These are phyloP conservation scores for Brotula barbata DNA, from an alignment of 2,797 vertebrate species.

Conservation along the genomic window DNA sequence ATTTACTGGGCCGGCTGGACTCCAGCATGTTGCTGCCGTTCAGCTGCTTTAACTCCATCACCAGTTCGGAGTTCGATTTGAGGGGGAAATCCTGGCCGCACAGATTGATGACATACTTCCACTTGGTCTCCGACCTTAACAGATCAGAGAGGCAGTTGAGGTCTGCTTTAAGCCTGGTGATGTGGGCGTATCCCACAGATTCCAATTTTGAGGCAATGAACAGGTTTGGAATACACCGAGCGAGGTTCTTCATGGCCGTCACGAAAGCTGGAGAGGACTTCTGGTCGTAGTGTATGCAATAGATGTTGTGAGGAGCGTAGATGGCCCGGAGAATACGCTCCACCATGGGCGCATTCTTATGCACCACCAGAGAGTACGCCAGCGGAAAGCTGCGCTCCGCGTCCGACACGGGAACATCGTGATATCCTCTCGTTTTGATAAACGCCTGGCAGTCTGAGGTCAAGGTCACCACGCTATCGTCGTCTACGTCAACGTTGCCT, in stretches of 20 bases:
- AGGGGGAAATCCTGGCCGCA: conserved; percentile 96
- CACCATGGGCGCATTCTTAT: conserved; percentile 91
- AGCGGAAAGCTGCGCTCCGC: conserved; percentile 85
- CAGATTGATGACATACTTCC: conserved; percentile 92
- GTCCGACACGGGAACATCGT: conserved; percentile 72
- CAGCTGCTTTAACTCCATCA: conserved; percentile 83
- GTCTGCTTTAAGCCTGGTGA: conserved; percentile 90
- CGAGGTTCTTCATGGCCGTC: conserved; percentile 83
- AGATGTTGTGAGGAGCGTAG: conserved; percentile 87
- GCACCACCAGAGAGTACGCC: conserved; percentile 92
- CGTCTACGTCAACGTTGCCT: conserved; percentile 80
- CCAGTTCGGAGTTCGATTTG: conserved; percentile 86
- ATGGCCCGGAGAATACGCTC: conserved; percentile 89
- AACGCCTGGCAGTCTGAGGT: conserved; percentile 82
- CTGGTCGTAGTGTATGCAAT: conserved; percentile 92
- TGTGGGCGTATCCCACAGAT: conserved; percentile 86
- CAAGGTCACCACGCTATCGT: conserved; percentile 79
- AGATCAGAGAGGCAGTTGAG: conserved; percentile 92
- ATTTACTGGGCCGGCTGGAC: conserved; percentile 80
- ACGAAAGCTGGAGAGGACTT: conserved; percentile 85
- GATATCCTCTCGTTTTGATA: conserved; percentile 76
- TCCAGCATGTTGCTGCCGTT: conserved; percentile 89
- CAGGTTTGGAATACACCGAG: conserved; percentile 86
- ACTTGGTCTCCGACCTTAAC: conserved; percentile 81
- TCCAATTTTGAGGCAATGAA: conserved; percentile 89